phyloP scores from a whole-genome alignment of 2,888 invertebrate species.

The Macropis europaea region DNA sequence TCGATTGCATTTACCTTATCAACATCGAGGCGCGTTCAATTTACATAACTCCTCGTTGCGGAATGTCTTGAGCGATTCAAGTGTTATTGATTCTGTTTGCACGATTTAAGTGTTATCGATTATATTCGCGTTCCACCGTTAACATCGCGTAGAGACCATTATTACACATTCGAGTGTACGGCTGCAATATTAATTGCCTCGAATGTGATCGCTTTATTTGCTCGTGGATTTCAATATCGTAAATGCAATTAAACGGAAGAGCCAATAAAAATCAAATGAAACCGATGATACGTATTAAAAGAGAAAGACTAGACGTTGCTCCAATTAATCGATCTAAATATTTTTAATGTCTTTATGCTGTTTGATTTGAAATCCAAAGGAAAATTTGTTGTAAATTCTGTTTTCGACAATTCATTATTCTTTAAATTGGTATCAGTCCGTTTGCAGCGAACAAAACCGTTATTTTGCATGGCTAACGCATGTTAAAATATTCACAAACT shows the following conservation, averaged over 20 bases:
- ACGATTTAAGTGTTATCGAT: constrained; percentile 21
- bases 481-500: no score
- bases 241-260: constrained; percentile 12
- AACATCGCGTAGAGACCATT: constrained; percentile 18
- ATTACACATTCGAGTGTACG: constrained; percentile 5
- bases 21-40: constrained; percentile 13
- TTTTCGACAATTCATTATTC: no score
- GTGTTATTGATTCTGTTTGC: not conserved
- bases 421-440: no score
- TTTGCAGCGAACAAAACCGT: no score
- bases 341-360: no score
- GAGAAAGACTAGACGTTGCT: not conserved
- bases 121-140: constrained; percentile 8
- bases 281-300: not conserved
- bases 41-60: constrained; percentile 19
- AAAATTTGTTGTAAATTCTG: no score
- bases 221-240: constrained; percentile 23
- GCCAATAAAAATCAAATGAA: constrained; percentile 4
- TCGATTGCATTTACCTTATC: constrained; percentile 3
- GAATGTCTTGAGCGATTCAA: not conserved
- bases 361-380: no score
- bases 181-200: constrained; percentile 51
- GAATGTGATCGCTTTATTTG: constrained; percentile 14
- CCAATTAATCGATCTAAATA: constrained; percentile 25
- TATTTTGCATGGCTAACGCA: no score